Base-by-base conservation (phyloP, 2,113 vertebrate genomes). In the Paracanthobrama guichenoti region DNA sequence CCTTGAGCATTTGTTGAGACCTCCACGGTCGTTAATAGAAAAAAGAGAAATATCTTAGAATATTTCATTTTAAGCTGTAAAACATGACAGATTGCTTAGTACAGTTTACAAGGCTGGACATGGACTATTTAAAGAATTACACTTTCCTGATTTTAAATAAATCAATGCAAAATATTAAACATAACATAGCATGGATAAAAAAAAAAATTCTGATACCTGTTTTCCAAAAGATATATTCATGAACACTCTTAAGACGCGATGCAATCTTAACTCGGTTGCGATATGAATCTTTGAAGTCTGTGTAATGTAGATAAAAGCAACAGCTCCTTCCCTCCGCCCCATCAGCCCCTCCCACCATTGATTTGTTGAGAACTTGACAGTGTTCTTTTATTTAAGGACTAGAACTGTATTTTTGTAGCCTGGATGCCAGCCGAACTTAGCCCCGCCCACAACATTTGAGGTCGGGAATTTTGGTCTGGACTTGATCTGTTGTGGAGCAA, bases 1-100 rank as follows among this genome's bases (percentile, higher is more conserved):
- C 75, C 75, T 78, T 78, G 18, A 59, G 75, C 75, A 77, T 77
- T 77, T 77, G 48, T 77, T 57, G 50, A 22, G 50, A 39, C 6
- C 6, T 35, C 50, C 11, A 59, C 6, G 18, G 35, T 39, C 28
- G 6, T 77, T 35, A 59, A 77, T 22, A 77, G 16, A 24, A 73
- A 42, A 48, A 44, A 73, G 53, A 57, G 53, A 77, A 77, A n/a
- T 28, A 39, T n/a, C 53, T 57, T 2, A 31, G 1, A 57, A 18
- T 7, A 6, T 39, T 77, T 57, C 53, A 77, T 77, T 39, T 39
- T 59, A 77, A 16, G 28, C 53, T 59, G 53, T 13, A 77, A 77
- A 57, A 77, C 50, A 77, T 31, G 24, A 75, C 13, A 59, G 2
- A n/a, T 73, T 22, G 69, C 4, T 46, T 72, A 69, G 9, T 72